A percentile compares a stretch with the other conserved stretches of the same genome.
Conservation (phyloP, 2,113 vertebrate genomes). For the Odobenus rosmarus region DNA sequence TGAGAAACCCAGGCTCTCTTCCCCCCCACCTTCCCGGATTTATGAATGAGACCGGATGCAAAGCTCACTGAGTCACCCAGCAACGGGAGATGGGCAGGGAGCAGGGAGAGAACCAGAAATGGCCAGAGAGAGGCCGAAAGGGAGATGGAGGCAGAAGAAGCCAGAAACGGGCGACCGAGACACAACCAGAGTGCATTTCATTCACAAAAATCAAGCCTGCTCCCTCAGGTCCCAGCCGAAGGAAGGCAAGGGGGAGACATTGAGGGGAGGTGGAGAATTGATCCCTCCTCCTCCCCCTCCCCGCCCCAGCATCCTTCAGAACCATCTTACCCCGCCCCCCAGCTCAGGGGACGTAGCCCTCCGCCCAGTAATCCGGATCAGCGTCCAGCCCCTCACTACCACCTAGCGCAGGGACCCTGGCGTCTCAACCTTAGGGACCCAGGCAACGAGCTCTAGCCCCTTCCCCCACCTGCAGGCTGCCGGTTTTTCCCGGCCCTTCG, state of each 20-base stretch:
- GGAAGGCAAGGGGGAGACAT: conserved; percentile 21
- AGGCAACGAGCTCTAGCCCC: conserved; percentile 2
- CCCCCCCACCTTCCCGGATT: conserved; percentile 69
- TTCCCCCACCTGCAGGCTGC: conserved; percentile 61
- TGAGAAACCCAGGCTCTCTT: conserved; percentile 63
- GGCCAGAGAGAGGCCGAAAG: conserved; percentile 78
- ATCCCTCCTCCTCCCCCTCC: conserved; percentile 11
- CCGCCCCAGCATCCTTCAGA: conserved; percentile 64
- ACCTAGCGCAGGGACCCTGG: neutral
- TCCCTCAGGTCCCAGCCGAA: conserved; percentile 42
- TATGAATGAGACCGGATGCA: conserved; percentile 79
- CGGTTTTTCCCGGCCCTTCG: conserved; percentile 21
- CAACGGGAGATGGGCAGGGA: conserved; percentile 76
- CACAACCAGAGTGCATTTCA: conserved; percentile 85
- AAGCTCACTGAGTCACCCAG: conserved; percentile 77
- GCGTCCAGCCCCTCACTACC: conserved; percentile 23
- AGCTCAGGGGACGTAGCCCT: conserved; percentile 56
- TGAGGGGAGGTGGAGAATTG: neutral
- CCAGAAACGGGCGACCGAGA: conserved; percentile 80
- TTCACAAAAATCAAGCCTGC: conserved; percentile 90
- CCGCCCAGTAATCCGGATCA: conserved; percentile 49
- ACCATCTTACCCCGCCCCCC: conserved; percentile 65
- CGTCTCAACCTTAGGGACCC: conserved; percentile 44
- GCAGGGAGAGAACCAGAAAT: conserved; percentile 82
- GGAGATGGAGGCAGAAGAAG: conserved; percentile 77